Evolutionary conservation across 1,140 invertebrate species (phyloP), one percentile per base, ranked within the genome.

Genomic region (Aleiodes sp.): DNA sequence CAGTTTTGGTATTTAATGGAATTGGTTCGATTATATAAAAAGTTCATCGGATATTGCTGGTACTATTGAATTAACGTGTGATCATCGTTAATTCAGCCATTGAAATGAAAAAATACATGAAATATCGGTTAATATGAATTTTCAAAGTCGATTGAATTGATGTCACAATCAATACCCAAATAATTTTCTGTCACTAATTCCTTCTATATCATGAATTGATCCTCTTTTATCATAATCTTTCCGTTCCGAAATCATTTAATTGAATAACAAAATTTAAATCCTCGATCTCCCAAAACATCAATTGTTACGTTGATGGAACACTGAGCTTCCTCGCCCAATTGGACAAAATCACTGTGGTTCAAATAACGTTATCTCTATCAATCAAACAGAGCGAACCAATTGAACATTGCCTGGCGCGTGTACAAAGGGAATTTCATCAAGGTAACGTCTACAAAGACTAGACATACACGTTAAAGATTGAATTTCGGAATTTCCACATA

Each of bases 301-400:
- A 52, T 52, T 24, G 46, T 52, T 52, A 52, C 46, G 26, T 24
- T 1, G 46, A 52, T 16, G 6, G 21, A 16, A 12, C 21, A 19
- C 21, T 52, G 14, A 12, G 46, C 16, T 52, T 52, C 26, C 46
- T 24, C 21, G 10, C 26, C 46, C 46, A 52, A 52, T 52, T 52
- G 46, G 46, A 3, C 4, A 4, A 35, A 35, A n/a, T n/a, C 31
- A 10, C 31, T 10, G 31, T 6, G 4, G 31, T 4, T 10, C 31
- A 35, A 35, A 10, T 35, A 52, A 52, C 46, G 19, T 52, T 52
- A 52, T 52, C 46, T 52, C 21, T 52, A 52, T 52, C 46, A 52
- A 52, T 52, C 46, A 52, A 52, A 52, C 46, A 9, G 46, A 52
- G n/a, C 9, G 39, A 41, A n/a, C n/a, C n/a, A n/a, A n/a, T n/a